A percentile compares a stretch with the other conserved stretches of the same genome.
Evolutionary conservation across 2,888 invertebrate genomes (phyloP).

Genomic region (Timema podura): DNA sequence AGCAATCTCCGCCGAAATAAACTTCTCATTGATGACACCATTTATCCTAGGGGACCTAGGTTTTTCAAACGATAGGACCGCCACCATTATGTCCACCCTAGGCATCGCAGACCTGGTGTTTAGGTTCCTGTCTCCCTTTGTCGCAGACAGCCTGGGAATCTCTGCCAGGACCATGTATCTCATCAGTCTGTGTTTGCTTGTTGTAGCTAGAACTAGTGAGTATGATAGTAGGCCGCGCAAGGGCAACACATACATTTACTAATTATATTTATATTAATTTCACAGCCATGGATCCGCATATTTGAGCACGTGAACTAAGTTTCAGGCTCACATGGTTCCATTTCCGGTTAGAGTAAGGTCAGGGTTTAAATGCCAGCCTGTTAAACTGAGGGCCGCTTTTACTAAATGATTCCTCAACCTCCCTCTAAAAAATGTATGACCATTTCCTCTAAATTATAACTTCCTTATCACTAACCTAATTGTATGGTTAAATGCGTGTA

Average conservation of each 20-base stretch:
- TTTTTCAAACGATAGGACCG: slow-evolving; percentile 55
- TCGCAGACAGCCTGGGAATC: slow-evolving; percentile 59
- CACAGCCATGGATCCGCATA: no score
- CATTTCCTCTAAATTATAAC: no score
- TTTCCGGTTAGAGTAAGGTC: no score
- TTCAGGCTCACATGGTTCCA: no score
- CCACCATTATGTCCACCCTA: slow-evolving; percentile 58
- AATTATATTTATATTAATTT: no score
- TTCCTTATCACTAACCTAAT: no score
- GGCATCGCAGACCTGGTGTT: slow-evolving; percentile 60
- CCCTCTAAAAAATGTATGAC: no score
- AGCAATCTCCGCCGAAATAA: slow-evolving; percentile 64
- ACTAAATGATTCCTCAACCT: no score
- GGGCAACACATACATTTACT: not conserved
- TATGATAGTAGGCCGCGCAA: slow-evolving; percentile 32
- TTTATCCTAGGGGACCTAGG: slow-evolving; percentile 62
- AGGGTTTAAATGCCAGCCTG: no score
- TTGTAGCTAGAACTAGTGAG: slow-evolving; percentile 61
- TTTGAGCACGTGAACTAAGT: no score
- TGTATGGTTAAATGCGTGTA: no score
- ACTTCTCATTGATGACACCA: slow-evolving; percentile 62
- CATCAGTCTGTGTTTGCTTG: slow-evolving; percentile 55
- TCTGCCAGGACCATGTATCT: slow-evolving; percentile 62
- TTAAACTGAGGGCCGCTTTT: no score
- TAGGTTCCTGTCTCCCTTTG: slow-evolving; percentile 60